These are phyloP conservation scores for Rhinogobius similis DNA, from an alignment of 2,113 vertebrate species.

Conservation along the genomic window DNA sequence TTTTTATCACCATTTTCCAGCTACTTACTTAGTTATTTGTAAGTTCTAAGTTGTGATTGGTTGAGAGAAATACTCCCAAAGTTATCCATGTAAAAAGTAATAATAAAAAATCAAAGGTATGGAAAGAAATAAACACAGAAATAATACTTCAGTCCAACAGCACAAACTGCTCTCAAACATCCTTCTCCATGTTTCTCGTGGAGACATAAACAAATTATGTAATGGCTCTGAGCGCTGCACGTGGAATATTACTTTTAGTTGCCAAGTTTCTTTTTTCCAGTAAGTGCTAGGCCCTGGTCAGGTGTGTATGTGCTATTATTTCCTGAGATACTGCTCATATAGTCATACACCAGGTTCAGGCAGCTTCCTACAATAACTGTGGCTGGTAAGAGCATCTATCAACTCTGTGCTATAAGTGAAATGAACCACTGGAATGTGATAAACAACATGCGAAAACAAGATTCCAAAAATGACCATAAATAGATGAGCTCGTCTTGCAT, in stretches of 20 bases:
- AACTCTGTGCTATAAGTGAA: neutral
- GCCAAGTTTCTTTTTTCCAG: constrained; percentile 33
- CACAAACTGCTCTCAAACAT: neutral
- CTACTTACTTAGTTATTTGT: no score
- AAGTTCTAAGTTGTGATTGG: neutral
- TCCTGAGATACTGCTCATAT: constrained; percentile 6
- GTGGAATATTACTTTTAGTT: constrained; percentile 19
- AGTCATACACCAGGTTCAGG: constrained; percentile 11
- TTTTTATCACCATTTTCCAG: no score
- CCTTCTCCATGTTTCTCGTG: neutral
- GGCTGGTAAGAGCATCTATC: neutral
- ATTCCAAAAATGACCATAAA: constrained; percentile 33
- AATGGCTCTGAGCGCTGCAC: constrained; percentile 9
- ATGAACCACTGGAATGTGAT: neutral
- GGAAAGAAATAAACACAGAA: neutral
- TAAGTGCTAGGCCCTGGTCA: constrained; percentile 21
- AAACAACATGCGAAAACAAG: constrained; percentile 8
- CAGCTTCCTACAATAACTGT: neutral
- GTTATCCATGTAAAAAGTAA: neutral
- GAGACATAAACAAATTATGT: constrained; percentile 22
- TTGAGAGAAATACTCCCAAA: neutral
- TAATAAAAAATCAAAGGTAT: neutral
- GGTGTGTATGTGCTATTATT: neutral
- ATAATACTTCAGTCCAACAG: neutral
- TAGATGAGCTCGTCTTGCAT: constrained; percentile 33